Evolutionary conservation across 92 coral and sea anemone genomes (phyloP).

Genomic region (Blastomussa wellsi): DNA sequence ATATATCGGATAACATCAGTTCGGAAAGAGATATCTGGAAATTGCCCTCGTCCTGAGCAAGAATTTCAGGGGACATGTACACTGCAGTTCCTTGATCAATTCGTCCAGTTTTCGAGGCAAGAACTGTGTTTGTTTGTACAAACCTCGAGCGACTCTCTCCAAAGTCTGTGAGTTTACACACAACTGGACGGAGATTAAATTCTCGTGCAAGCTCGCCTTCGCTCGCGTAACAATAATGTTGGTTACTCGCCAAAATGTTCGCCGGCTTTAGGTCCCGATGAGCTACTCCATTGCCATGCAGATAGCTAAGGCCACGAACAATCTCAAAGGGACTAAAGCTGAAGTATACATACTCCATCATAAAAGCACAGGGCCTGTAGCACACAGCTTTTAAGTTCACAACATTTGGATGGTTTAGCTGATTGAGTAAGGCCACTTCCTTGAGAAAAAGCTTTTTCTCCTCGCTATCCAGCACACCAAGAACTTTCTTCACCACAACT

Average conservation of each 20-base stretch:
- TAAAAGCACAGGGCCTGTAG: constrained; percentile 29
- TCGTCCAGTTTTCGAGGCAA: constrained; percentile 36
- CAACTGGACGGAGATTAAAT: constrained; percentile 32
- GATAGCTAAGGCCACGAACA: constrained; percentile 51
- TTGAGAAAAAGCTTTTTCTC: constrained; percentile 30
- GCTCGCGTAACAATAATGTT: constrained; percentile 26
- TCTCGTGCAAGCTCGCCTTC: constrained; percentile 5
- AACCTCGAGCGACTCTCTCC: constrained; percentile 53
- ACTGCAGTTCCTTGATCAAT: constrained; percentile 35
- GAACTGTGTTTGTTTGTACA: constrained; percentile 47
- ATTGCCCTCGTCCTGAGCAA: too few relatives aligned
- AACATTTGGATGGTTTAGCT: constrained; percentile 22
- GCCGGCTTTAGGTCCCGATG: constrained; percentile 54
- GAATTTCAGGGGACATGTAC: constrained; percentile 61
- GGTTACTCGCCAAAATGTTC: constrained; percentile 41
- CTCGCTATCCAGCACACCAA: constrained; percentile 15
- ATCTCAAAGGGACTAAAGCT: too few relatives aligned
- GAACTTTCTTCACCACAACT: constrained; percentile 30
- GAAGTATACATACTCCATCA: constrained; percentile 50
- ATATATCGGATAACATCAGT: too few relatives aligned
- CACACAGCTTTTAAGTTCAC: constrained; percentile 35
- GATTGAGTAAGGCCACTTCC: constrained; percentile 21
- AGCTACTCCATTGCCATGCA: too few relatives aligned
- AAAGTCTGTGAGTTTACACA: constrained; percentile 58
- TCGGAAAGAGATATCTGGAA: too few relatives aligned